These are phyloP conservation scores for Theristicus caerulescens DNA, from an alignment of 2,113 vertebrate genomes.

Conservation along the genomic window DNA sequence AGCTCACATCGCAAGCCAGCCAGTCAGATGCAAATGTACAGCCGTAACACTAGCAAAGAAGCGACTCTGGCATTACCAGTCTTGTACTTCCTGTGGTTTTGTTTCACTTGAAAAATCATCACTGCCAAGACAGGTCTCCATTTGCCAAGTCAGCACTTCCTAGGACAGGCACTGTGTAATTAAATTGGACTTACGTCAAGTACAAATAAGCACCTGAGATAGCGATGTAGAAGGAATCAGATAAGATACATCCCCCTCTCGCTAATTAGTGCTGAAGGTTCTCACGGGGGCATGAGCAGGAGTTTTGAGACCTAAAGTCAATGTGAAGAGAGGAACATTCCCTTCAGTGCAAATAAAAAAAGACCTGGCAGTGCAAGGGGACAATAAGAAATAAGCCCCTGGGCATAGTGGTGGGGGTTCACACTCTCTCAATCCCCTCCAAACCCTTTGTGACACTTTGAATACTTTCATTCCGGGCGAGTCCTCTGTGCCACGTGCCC, in stretches of 20 bases:
- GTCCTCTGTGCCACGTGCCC: accelerated
- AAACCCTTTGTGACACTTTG: background rate
- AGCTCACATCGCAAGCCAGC: background rate
- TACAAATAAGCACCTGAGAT: background rate
- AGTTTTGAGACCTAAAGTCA: background rate
- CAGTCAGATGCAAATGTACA: background rate
- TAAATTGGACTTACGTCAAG: background rate
- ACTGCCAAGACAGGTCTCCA: background rate
- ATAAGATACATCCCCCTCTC: background rate
- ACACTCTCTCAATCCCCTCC: background rate
- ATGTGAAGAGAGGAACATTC: background rate
- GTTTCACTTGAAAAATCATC: conserved; percentile 15
- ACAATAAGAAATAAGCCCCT: background rate
- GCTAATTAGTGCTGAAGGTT: background rate
- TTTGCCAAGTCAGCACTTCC: conserved; percentile 10
- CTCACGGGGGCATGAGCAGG: background rate
- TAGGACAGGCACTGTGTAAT: background rate
- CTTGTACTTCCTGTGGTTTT: conserved; percentile 39
- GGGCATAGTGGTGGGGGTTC: background rate
- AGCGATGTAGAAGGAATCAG: background rate
- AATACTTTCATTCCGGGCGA: background rate
- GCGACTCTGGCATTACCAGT: background rate
- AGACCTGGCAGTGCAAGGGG: background rate
- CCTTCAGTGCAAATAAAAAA: background rate
- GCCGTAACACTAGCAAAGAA: background rate